Evolutionary conservation across 2,113 vertebrate genomes (phyloP).

Genomic region (Psammodynastes pulverulentus): DNA sequence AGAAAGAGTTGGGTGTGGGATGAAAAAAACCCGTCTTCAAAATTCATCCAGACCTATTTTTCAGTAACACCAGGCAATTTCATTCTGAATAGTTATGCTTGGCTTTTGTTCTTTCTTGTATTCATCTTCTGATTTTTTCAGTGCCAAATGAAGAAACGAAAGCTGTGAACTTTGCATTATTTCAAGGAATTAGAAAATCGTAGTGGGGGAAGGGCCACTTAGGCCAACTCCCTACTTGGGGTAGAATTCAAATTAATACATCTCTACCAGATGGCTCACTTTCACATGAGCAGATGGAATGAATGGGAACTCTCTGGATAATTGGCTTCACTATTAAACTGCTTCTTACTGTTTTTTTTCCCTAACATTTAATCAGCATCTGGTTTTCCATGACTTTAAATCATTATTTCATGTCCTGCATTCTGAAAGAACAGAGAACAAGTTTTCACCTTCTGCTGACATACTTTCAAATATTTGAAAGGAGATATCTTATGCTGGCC

Average conservation of each 20-base stretch:
- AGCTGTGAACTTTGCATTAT: background rate
- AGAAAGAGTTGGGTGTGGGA: background rate
- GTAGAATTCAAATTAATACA: background rate
- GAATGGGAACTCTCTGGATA: background rate
- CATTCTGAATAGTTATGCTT: background rate
- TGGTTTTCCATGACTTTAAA: background rate
- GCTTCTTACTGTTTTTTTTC: background rate
- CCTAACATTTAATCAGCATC: background rate
- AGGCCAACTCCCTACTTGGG: background rate
- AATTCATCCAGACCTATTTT: background rate
- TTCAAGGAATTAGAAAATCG: background rate
- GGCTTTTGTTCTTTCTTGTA: background rate
- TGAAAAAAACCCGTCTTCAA: background rate
- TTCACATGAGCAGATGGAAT: background rate
- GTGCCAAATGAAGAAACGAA: background rate
- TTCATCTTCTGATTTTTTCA: background rate
- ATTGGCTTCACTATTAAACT: background rate
- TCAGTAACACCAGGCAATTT: background rate
- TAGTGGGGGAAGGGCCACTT: background rate
- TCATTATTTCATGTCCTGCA: background rate
- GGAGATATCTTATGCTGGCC: background rate
- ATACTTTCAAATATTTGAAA: background rate
- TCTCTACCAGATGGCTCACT: background rate
- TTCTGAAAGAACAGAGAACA: background rate
- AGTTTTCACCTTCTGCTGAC: background rate